Evolutionary conservation across 2,888 invertebrate genomes (phyloP).

Genomic region (Drosophila melanosoma): DNA sequence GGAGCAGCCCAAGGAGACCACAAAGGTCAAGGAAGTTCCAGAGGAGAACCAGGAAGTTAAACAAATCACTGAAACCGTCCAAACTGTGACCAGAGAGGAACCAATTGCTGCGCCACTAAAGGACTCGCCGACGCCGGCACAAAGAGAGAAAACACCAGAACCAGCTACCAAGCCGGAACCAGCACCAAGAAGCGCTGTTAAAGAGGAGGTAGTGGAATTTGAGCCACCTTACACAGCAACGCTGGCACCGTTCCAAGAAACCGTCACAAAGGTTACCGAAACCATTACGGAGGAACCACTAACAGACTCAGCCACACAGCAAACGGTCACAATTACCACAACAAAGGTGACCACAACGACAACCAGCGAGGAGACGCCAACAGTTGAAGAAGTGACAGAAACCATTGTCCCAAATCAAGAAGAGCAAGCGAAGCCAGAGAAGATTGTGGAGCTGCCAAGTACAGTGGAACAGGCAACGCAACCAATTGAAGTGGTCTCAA

Average conservation of each 20-base stretch:
- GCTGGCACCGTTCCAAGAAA: constrained; percentile 56
- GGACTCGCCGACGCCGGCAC: background rate
- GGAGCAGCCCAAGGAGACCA: constrained; percentile 21
- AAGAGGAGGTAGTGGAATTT: constrained; percentile 42
- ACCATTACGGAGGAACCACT: constrained; percentile 51
- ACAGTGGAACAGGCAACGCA: constrained; percentile 17
- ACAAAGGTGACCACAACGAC: constrained; percentile 59
- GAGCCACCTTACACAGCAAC: constrained; percentile 62
- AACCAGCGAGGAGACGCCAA: constrained; percentile 37
- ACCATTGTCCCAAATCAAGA: constrained; percentile 21
- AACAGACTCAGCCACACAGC: constrained; percentile 29
- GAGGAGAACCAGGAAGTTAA: constrained; percentile 10
- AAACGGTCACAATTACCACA: constrained; percentile 53
- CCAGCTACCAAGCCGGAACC: constrained; percentile 58
- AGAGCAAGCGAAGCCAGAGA: constrained; percentile 24
- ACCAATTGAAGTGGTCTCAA: constrained; percentile 7
- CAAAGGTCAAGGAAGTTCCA: constrained; percentile 4
- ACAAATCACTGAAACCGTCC: constrained; percentile 51
- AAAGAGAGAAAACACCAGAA: constrained; percentile 26
- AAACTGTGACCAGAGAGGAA: constrained; percentile 31
- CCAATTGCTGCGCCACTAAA: constrained; percentile 1
- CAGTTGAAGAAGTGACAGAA: constrained; percentile 17
- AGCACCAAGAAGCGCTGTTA: constrained; percentile 45
- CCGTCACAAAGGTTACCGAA: constrained; percentile 34
- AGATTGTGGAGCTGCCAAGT: constrained; percentile 26